Conservation (phyloP, 2,113 vertebrate species). For the Austrofundulus limnaeus region DNA sequence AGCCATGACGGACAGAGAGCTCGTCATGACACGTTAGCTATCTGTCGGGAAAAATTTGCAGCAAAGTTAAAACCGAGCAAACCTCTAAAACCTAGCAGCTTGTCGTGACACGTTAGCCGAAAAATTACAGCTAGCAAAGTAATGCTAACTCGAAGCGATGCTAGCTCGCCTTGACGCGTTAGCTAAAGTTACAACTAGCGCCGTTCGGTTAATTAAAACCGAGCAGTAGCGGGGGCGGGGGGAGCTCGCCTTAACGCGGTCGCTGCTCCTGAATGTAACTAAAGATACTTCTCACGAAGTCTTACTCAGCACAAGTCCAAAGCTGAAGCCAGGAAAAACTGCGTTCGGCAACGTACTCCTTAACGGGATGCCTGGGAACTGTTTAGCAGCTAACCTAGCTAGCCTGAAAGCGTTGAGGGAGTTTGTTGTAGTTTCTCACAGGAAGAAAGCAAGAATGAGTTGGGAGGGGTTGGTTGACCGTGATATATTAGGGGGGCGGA, state of each 20-base stretch:
- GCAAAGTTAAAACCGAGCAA: not conserved
- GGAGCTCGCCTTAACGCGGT: not conserved
- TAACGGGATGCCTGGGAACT: not conserved
- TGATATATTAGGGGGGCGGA: not conserved
- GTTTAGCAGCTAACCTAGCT: not conserved
- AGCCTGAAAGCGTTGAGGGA: not conserved
- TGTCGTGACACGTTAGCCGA: not conserved
- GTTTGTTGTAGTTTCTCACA: not conserved
- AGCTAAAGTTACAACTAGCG: not conserved
- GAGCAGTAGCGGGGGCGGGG: not conserved
- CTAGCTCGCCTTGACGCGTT: not conserved
- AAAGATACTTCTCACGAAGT: not conserved
- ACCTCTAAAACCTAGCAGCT: no score
- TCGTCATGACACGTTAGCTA: not conserved
- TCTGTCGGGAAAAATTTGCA: no score
- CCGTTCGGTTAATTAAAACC: rapidly evolving
- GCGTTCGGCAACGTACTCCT: not conserved
- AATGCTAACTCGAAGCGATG: not conserved
- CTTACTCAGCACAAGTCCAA: not conserved
- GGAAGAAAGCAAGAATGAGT: not conserved
- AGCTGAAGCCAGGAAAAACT: not conserved
- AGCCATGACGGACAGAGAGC: not conserved
- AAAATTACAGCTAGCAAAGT: not conserved
- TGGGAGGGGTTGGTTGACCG: no score
- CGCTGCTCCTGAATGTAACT: not conserved